Base-by-base conservation (phyloP, 2,888 invertebrate species). In the Meloe dianella region DNA sequence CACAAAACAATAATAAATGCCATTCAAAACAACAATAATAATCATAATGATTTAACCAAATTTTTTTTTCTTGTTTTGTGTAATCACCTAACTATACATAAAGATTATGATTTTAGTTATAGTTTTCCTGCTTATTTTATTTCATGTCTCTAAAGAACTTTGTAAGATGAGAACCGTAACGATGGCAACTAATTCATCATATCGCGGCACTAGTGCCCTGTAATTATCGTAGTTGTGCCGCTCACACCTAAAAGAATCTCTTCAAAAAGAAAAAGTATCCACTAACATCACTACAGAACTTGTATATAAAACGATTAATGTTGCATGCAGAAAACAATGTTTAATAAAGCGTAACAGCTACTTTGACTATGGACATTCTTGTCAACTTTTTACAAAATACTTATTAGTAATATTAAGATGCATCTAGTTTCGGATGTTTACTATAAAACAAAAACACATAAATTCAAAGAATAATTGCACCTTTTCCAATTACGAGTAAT, bases 171-270 rank as follows among this genome's bases (percentile, higher is more conserved):
- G 75, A 75, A 74, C 73, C 75, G 74, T 72, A 74, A 77, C 74
- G 80, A 78, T 80, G 80, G 79, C 81, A 78, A 79, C 81, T 82
- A 83, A 83, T 83, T 83, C 81, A 83, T 83, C 83, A 82, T 81
- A 81, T 82, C 80, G 78, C 74, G 76, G 79, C 77, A 77, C 78
- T 77, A 76, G 75, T 75, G 81, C 80, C 82, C 79, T 82, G 82
- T 83, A 82, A 83, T 83, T 82, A 83, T 78, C 72, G 74, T 65
- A 74, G 77, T 54, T 54, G 79, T 78, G 79, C 81, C 82, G 82
- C 80, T 79, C 78, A 78, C 80, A 80, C 79, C 79, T 79, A 73
- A 54, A n/a, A 54, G 54, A 24, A 27, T 54, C 54, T 77, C 76
- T 76, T 76, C 71, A 68, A 72, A 51, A 51, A 69, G 68, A 74